Conservation (phyloP, 2,113 vertebrate genomes). For the Pterocles orientalis region DNA sequence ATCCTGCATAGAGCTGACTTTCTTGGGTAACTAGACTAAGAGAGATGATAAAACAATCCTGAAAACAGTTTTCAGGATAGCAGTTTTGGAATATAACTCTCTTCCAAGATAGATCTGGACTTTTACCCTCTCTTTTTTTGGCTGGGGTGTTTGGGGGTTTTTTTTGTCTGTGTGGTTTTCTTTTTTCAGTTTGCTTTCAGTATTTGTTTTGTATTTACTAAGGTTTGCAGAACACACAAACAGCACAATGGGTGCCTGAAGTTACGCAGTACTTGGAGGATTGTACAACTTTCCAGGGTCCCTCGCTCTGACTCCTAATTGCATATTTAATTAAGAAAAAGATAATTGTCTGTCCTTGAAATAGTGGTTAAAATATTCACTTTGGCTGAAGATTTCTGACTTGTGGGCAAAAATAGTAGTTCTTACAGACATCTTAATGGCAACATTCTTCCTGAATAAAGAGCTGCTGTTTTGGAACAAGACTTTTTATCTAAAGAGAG, state of each 20-base stretch:
- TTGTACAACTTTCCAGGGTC: neutral
- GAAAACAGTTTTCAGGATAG: neutral
- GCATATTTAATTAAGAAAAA: neutral
- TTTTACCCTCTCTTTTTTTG: neutral
- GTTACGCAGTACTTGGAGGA: neutral
- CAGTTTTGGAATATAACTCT: neutral
- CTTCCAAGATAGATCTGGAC: neutral
- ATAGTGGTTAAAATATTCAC: constrained; percentile 44
- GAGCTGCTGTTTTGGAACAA: neutral
- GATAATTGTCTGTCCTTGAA: neutral
- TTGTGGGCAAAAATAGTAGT: neutral
- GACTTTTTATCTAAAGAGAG: neutral
- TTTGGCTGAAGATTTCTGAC: constrained; percentile 18
- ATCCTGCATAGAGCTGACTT: neutral
- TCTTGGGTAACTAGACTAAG: neutral
- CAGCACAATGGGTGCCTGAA: neutral
- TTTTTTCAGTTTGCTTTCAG: neutral
- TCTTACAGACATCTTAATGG: neutral
- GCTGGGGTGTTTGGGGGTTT: too few species aligned
- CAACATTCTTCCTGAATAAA: constrained; percentile 15
- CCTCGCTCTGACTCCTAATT: neutral
- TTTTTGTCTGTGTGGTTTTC: neutral
- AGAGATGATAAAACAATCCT: neutral
- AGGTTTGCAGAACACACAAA: neutral
- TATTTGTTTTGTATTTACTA: neutral